A percentile compares a stretch with the other conserved stretches of the same genome.
Evolutionary conservation across 2,888 invertebrate genomes (phyloP).

Genomic region (Boloria euphrosyne): DNA sequence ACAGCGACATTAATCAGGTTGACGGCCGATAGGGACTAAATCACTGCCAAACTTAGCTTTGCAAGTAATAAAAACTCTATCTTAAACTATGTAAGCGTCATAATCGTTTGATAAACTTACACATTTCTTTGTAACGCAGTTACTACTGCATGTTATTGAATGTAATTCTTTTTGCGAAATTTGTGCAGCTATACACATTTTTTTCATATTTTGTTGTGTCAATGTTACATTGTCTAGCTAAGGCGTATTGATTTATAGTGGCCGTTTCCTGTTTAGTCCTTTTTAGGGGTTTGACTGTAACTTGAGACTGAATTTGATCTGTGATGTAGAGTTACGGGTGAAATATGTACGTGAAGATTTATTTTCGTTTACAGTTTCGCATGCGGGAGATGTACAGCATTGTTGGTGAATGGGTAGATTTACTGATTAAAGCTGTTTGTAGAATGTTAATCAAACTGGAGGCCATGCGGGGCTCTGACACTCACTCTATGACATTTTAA

Average conservation of each 20-base stretch:
- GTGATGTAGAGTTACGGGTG: slow-evolving; percentile 30
- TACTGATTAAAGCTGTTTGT: slow-evolving; percentile 33
- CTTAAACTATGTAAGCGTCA: slow-evolving; percentile 47
- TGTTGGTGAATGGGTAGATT: slow-evolving; percentile 25
- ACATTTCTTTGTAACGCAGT: slow-evolving; percentile 57
- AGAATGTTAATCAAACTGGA: slow-evolving; percentile 31
- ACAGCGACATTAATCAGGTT: slow-evolving; percentile 81
- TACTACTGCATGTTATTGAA: slow-evolving; percentile 80
- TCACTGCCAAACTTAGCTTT: slow-evolving; percentile 66
- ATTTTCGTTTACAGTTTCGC: slow-evolving; percentile 33
- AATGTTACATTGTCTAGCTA: slow-evolving; percentile 72
- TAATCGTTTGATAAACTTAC: slow-evolving; percentile 41
- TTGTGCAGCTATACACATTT: slow-evolving; percentile 55
- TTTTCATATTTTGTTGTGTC: slow-evolving; percentile 57
- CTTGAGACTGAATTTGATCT: slow-evolving; percentile 54
- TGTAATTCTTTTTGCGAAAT: slow-evolving; percentile 81
- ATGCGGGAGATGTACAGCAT: neutral
- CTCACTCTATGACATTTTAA: slow-evolving; percentile 4
- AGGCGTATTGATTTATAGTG: slow-evolving; percentile 67
- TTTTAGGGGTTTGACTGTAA: slow-evolving; percentile 68
- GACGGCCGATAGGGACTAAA: slow-evolving; percentile 82
- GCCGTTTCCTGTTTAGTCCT: slow-evolving; percentile 67
- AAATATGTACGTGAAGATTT: slow-evolving; percentile 36
- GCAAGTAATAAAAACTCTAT: slow-evolving; percentile 55
- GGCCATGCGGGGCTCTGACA: slow-evolving; percentile 8